Evolutionary conservation across 2,888 invertebrate species (phyloP), one percentile per base, ranked within the genome.

Genomic region (Pollenia angustigena): DNA sequence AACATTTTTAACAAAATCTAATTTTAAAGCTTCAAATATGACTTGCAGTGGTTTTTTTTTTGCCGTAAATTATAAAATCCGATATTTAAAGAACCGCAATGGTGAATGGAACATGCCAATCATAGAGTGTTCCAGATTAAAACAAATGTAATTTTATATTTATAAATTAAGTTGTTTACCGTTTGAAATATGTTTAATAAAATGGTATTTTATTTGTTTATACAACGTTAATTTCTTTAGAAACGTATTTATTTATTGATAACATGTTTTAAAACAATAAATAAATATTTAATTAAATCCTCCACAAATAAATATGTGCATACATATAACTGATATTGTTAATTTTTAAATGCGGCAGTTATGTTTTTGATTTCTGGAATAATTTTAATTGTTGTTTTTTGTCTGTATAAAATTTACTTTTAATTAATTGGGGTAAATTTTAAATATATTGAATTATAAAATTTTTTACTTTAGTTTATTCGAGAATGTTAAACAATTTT

Each of bases 211-310:
- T 11, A 40, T 40, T 40, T 52, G n/a, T 52, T 50, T 52, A 11
- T 40, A 32, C 4, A 6, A 54, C 18, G 44, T 8, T 42, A 3
- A 71, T 71, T 40, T 71, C 54, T 52, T 71, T 54, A 11, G 12
- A 76, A 44, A 23, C 40, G 40, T 42, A 44, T 23, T 44, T 50
- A 44, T 69, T 56, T 68, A 46, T 52, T 82, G 50, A 75, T 62
- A 23, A 60, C 42, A 82, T 23, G 8, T 50, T 72, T 78, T 84
- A 64, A 58, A 56, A 18, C 32, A 81, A 80, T 50, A 54, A 62
- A 75, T 71, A 80, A 80, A 80, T 56, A 80, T 71, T 80, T 69
- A 71, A 79, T 74, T 84, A 68, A 74, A 82, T 76, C 46, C n/a
- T 40, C 14, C 42, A 64, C 62, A 71, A 74, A 58, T 69, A 62